Evolutionary conservation across 2,888 invertebrate species (phyloP).

Genomic region (Drosophila rellima): DNA sequence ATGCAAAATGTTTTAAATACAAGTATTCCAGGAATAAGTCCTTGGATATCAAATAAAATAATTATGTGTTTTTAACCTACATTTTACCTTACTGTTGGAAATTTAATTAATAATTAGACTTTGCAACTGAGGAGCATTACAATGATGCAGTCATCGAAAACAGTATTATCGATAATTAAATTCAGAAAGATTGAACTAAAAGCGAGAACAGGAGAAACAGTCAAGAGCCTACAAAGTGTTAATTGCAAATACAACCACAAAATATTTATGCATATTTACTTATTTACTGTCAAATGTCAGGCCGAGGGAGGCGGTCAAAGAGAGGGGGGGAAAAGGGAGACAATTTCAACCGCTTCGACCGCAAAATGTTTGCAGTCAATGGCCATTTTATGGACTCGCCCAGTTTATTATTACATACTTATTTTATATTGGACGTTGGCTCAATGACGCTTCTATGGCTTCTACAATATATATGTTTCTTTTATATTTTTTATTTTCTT

Average conservation of each 20-base stretch:
- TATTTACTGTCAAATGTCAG: conserved; percentile 36
- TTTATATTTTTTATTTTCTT: conserved; percentile 37
- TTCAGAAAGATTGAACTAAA: background rate
- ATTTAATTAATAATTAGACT: background rate
- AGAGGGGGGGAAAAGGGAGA: background rate
- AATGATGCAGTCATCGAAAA: background rate
- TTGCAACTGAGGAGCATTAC: background rate
- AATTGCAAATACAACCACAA: conserved; percentile 61
- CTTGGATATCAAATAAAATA: background rate
- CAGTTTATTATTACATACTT: conserved; percentile 64
- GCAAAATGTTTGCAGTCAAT: conserved; percentile 76
- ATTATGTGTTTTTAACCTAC: background rate
- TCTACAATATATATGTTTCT: conserved; percentile 37
- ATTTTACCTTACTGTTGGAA: background rate
- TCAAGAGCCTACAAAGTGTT: conserved; percentile 41
- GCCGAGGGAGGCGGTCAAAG: background rate
- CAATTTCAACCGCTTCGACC: conserved; percentile 46
- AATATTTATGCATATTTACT: conserved; percentile 38
- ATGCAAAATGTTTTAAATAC: background rate
- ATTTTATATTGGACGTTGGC: conserved; percentile 39
- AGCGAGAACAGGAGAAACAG: background rate
- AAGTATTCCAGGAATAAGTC: too few species aligned
- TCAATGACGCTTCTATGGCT: conserved; percentile 47
- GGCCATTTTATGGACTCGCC: conserved; percentile 57
- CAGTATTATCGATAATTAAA: background rate